Conservation (phyloP, 2,113 vertebrate genomes). For the Malurus cyaneus region DNA sequence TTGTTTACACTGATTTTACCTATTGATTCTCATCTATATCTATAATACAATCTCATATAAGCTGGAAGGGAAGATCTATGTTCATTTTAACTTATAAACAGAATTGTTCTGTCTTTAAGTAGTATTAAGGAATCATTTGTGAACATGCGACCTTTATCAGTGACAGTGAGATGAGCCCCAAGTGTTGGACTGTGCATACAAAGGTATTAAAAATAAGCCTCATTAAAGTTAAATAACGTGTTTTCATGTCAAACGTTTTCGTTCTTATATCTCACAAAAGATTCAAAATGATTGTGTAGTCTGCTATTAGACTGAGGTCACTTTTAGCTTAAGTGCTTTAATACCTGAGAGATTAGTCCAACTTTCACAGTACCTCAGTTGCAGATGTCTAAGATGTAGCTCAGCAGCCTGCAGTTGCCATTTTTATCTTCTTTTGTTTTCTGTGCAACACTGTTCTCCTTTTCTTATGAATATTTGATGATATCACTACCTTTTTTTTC, state of each 20-base stretch:
- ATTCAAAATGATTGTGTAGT: neutral
- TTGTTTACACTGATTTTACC: neutral
- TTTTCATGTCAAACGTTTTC: neutral
- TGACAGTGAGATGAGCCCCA: neutral
- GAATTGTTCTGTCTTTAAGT: neutral
- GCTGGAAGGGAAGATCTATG: neutral
- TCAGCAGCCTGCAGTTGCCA: neutral
- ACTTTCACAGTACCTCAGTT: neutral
- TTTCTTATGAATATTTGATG: neutral
- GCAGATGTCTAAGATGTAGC: neutral
- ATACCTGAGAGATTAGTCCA: neutral
- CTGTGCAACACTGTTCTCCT: neutral
- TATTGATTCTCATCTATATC: accelerated
- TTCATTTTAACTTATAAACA: neutral
- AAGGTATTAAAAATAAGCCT: neutral
- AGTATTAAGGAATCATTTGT: neutral
- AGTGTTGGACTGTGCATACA: neutral
- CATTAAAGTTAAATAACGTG: neutral
- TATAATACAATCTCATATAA: neutral
- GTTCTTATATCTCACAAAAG: neutral
- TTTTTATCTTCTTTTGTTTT: neutral
- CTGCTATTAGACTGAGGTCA: neutral
- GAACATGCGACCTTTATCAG: neutral
- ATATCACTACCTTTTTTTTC: neutral
- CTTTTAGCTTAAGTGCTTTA: neutral